Base-by-base conservation (phyloP, 2,888 invertebrate genomes). In the Cheilosia impressa region DNA sequence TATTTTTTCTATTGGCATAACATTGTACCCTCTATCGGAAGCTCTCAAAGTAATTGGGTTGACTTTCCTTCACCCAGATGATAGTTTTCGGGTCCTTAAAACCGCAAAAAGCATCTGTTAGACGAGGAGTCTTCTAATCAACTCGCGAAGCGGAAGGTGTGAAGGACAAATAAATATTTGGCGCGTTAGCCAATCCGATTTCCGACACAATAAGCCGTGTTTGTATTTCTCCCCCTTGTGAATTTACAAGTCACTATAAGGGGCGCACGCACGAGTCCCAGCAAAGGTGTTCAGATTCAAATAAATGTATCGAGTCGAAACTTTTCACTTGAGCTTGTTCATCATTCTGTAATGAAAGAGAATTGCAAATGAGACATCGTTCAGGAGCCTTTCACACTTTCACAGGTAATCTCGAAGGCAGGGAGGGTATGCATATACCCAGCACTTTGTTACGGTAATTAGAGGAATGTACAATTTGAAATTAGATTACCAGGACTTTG, bases 1-100 rank as follows among this genome's bases (percentile, higher is more conserved):
- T 63, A 5, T 34, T 66, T n/a, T 52, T 9, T 9, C 31, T 9
- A n/a, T 4, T 22, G 17, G 13, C 17, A n/a, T n/a, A 27, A 27
- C 27, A 27, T 27, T 27, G 27, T 22, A 27, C 57, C 13, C 19
- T 19, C 5, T 24, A 53, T 60, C 43, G 75, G 53, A 71, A 66
- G 65, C 75, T 84, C 75, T 84, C 69, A 84, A 52, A 55, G 45
- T 79, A 84, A 69, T 84, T 84, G 53, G 43, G 53, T 84, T 79
- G 63, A 65, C 75, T 75, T 73, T 60, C 27, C 43, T 66, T 31
- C 63, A 68, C 41, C 22, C 34, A 10, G 73, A 43, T 60, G 34
- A 66, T 27, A 52, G 45, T 68, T 24, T 7, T 47, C 17, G 9
- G n/a, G 50, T 43, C 10, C 17, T 27, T 22, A 41, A 73, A 63